phyloP scores from a whole-genome alignment of 2,888 invertebrate genomes.

The Tetranychus truncatus region DNA sequence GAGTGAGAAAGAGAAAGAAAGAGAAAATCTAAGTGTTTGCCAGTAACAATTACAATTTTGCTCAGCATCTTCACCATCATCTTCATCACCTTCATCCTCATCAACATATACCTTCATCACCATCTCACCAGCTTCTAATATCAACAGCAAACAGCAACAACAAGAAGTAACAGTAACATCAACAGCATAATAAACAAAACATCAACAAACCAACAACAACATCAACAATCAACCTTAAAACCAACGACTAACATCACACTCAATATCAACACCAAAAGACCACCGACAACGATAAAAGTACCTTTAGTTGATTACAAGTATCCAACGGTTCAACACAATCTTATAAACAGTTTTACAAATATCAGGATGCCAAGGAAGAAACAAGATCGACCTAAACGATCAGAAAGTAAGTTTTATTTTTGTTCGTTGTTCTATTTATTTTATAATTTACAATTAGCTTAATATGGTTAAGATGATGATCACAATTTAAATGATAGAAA shows the following conservation, averaged over 20 bases:
- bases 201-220: not conserved
- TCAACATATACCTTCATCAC: not conserved
- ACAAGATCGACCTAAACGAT: constrained; percentile 19
- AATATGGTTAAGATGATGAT: not conserved
- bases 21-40: not conserved
- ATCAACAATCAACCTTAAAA: no score
- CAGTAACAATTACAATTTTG: constrained; percentile 1
- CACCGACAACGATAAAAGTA: no score
- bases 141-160: not conserved
- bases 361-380: constrained; percentile 17
- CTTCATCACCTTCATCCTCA: not conserved
- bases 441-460: not conserved
- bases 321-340: not conserved
- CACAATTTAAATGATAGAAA: not conserved
- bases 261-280: no score
- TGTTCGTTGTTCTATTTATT: not conserved
- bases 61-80: not conserved
- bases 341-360: not conserved
- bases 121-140: not conserved
- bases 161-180: not conserved
- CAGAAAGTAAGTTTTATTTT: constrained; percentile 16
- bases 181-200: not conserved
- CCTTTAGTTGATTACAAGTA: no score
- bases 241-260: no score
- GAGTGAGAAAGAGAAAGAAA: not conserved